Evolutionary conservation across 2,888 invertebrate genomes (phyloP).

Genomic region (Drosophila nr. perissopoda): DNA sequence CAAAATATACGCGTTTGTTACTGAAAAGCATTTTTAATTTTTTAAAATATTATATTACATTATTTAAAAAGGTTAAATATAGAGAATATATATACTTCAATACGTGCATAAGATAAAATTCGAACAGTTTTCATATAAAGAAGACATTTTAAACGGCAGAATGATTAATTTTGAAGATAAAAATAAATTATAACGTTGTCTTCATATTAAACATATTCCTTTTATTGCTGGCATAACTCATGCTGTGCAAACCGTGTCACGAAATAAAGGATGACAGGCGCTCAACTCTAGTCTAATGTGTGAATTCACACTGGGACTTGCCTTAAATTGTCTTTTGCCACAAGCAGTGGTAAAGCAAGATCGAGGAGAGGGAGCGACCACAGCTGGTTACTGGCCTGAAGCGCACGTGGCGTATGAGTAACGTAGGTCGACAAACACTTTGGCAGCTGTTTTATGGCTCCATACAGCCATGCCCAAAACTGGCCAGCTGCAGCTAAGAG

Average conservation of each 20-base stretch:
- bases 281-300: slow-evolving; percentile 3
- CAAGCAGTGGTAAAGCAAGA: neutral
- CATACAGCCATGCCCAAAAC: neutral
- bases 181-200: neutral
- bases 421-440: slow-evolving; percentile 47
- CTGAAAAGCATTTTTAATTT: neutral
- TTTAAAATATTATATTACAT: neutral
- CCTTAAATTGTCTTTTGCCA: slow-evolving; percentile 51
- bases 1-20: neutral
- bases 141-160: neutral
- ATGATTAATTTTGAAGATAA: neutral
- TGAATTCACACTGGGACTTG: slow-evolving; percentile 39
- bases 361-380: neutral
- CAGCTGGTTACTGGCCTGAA: slow-evolving; percentile 17
- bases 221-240: neutral
- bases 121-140: neutral
- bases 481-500: slow-evolving; percentile 14
- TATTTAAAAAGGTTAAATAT: too few relatives aligned
- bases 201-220: neutral
- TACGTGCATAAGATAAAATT: accelerated
- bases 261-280: neutral
- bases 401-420: slow-evolving; percentile 59
- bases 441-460: slow-evolving; percentile 17
- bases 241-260: neutral
- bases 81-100: too few relatives aligned